Conservation (phyloP, 2,888 invertebrate genomes). For the Caenorhabditis sp. region DNA sequence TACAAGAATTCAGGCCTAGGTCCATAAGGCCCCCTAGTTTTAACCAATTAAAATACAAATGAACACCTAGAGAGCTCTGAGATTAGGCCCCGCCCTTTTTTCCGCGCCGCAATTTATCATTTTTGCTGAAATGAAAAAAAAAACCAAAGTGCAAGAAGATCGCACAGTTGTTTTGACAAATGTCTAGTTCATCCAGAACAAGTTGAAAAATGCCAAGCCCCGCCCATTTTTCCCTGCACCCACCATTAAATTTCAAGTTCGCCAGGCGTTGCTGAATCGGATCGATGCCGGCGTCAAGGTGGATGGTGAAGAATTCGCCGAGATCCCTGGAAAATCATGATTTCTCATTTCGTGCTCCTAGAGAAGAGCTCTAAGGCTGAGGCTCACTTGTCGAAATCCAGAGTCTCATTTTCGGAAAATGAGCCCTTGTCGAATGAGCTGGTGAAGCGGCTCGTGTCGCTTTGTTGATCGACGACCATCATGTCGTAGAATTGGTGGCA, state of each 20-base stretch:
- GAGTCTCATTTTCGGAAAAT: slow-evolving; percentile 40
- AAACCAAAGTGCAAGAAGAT: too few relatives aligned
- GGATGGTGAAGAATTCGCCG: slow-evolving; percentile 60
- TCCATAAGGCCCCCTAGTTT: too few relatives aligned
- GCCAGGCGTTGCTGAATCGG: slow-evolving; percentile 55
- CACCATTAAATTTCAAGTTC: slow-evolving; percentile 51
- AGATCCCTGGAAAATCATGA: slow-evolving; percentile 45
- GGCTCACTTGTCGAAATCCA: slow-evolving; percentile 51
- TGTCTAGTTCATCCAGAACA: background rate
- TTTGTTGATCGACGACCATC: slow-evolving; percentile 3
- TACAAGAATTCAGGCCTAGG: too few relatives aligned
- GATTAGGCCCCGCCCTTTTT: too few relatives aligned
- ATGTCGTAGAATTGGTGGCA: slow-evolving; percentile 12
- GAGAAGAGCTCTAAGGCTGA: background rate
- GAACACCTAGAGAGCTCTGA: too few relatives aligned
- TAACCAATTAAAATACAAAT: too few relatives aligned
- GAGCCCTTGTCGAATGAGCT: slow-evolving; percentile 11
- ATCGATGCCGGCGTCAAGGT: slow-evolving; percentile 39
- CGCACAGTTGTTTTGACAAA: too few relatives aligned
- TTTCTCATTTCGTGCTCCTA: too few relatives aligned
- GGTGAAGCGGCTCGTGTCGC: background rate
- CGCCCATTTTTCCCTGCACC: background rate
- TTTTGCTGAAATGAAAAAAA: too few relatives aligned
- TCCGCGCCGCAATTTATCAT: too few relatives aligned
- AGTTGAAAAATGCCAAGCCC: background rate